Base-by-base conservation (phyloP, 1,140 invertebrate species). In the Sminthurides bifidus region DNA sequence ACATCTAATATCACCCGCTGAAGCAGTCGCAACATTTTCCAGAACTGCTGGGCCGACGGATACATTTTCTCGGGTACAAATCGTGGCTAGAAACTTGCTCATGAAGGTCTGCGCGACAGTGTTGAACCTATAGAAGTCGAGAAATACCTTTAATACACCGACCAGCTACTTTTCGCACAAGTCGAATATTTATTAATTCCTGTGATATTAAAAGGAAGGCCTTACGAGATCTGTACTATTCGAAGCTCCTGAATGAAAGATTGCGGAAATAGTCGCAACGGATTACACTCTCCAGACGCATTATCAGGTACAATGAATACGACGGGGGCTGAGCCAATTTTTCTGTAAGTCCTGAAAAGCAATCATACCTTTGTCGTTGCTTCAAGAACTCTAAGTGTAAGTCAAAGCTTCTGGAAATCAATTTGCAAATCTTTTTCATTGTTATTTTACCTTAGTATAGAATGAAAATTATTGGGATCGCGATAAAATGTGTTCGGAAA, bases 121-220 rank as follows among this genome's bases (percentile, higher is more conserved):
- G 44, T 64, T 64, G 29, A 64, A 59, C 14, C 61, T 62, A n/a
- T 6, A 56, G 53, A 26, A n/a, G n/a, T n/a, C 43, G 46, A n/a
- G 31, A 49, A 35, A 35, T 21, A 27, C 45, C 23, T 41, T n/a
- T 41, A 26, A 35, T 23, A 15, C 21, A 26, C 12, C 4, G 21
- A 15, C 14, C 8, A 41, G 5, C 5, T 54, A 35, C 8, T 19
- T 37, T 10, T 6, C 15, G 5, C 30, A 15, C 6, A 4, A 6
- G 14, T 12, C 23, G 8, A 15, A 10, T 52, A 26, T 12, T n/a
- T n/a, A n/a, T n/a, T n/a, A n/a, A 12, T 35, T 17, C 15, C 4
- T 49, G 26, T n/a, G 8, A 35, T 3, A 37, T 46, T 45, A 5
- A 30, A 43, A 29, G 19, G 27, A 21, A 54, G 19, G 38, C 26